A percentile compares a stretch with the other conserved stretches of the same genome.
These are phyloP conservation scores for Crotalus helleri DNA, from an alignment of 2,113 vertebrate species.

Conservation along the genomic window DNA sequence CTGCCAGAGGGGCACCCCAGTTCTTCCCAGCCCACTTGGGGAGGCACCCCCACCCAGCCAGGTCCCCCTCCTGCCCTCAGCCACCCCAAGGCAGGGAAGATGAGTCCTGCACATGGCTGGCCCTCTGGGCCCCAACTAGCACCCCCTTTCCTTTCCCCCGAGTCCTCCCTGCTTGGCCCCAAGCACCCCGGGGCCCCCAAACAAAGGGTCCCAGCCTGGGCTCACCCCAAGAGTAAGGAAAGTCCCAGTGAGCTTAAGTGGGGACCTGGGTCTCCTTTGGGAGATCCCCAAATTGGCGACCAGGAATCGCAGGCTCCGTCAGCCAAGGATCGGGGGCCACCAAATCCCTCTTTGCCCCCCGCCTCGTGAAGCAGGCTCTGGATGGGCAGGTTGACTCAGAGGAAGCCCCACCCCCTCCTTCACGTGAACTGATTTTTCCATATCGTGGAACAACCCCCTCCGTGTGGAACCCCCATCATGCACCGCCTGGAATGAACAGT, in stretches of 20 bases:
- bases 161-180: background rate
- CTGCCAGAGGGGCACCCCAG: too few relatives aligned
- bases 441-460: too few relatives aligned
- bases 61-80: background rate
- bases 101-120: background rate
- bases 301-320: too few relatives aligned
- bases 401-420: background rate
- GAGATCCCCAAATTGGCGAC: background rate
- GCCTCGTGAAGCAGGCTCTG: background rate
- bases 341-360: background rate
- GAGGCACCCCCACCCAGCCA: too few relatives aligned
- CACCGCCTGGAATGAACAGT: accelerated
- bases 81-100: background rate
- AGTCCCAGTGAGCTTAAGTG: background rate
- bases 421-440: background rate
- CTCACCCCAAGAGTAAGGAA: background rate
- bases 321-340: too few relatives aligned
- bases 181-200: background rate
- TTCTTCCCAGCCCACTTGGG: too few relatives aligned
- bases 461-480: too few relatives aligned
- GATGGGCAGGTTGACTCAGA: background rate
- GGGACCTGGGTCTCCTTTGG: background rate
- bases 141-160: background rate
- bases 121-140: background rate
- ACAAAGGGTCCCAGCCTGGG: background rate